These are phyloP conservation scores for Thunnus maccoyii DNA, from an alignment of 2,113 vertebrate species.

Conservation along the genomic window DNA sequence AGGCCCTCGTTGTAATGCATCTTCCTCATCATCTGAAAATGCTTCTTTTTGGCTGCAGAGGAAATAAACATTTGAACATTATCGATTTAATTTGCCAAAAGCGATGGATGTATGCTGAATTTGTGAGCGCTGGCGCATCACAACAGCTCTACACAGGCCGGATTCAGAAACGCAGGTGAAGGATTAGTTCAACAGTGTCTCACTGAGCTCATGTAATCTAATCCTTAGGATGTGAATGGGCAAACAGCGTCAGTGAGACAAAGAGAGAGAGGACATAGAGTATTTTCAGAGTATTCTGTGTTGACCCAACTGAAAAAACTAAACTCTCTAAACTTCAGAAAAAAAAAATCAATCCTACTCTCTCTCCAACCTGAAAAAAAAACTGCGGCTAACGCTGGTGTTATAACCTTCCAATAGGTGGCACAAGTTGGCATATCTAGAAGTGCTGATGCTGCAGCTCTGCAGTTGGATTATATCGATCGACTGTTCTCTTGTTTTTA, in stretches of 20 bases:
- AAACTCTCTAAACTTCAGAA: not conserved
- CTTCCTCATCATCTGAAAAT: slow-evolving; percentile 98
- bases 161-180: not conserved
- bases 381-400: not conserved
- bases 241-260: no score
- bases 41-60: slow-evolving; percentile 89
- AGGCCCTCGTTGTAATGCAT: slow-evolving; percentile 98
- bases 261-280: not conserved
- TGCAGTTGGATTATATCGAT: not conserved
- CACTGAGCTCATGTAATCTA: no score
- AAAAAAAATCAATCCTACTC: not conserved
- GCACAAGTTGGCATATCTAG: not conserved
- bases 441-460: slow-evolving; percentile 21
- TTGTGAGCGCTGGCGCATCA: not conserved
- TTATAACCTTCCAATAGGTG: slow-evolving; percentile 2
- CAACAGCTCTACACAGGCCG: not conserved
- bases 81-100: not conserved
- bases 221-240: no score
- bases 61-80: not conserved
- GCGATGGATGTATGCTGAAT: no score
- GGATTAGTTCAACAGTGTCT: no score
- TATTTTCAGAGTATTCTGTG: not conserved
- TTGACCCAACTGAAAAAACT: not conserved
- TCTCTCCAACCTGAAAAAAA: not conserved
- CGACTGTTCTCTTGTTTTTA: not conserved